Conservation (phyloP, 2,113 vertebrate genomes). For the Thinocorus orbignyianus region DNA sequence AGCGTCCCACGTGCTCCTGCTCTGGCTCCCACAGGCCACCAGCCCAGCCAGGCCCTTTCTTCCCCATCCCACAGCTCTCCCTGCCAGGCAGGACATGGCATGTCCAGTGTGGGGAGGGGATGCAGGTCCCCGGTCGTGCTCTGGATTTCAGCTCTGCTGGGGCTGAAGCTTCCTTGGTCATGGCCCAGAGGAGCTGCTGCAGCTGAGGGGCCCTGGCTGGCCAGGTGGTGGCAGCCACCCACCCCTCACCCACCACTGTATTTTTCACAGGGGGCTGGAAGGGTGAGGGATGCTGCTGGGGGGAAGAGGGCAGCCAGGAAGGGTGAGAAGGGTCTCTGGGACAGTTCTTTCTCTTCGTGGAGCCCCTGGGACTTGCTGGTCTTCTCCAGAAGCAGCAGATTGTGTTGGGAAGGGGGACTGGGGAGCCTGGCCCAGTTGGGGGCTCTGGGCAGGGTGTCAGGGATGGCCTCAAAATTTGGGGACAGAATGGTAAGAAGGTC, state of each 20-base stretch:
- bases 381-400: neutral
- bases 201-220: rapidly evolving
- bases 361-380: neutral
- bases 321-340: neutral
- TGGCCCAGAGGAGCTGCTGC: rapidly evolving
- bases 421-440: rapidly evolving
- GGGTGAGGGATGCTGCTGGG: neutral
- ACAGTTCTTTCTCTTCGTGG: neutral
- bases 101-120: rapidly evolving
- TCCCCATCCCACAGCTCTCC: neutral
- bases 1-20: neutral
- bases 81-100: rapidly evolving
- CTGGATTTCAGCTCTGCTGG: rapidly evolving
- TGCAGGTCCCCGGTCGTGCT: rapidly evolving
- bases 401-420: neutral
- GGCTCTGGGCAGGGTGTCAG: rapidly evolving
- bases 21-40: neutral
- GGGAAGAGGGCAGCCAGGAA: rapidly evolving
- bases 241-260: rapidly evolving
- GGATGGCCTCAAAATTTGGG: neutral
- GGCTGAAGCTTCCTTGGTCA: neutral
- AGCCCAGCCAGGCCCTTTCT: rapidly evolving
- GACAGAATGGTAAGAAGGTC: no score
- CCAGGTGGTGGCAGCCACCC: neutral
- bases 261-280: neutral